Percentiles rank a stretch among this genome's conserved stretches.
Evolutionary conservation across 2,113 vertebrate species (phyloP).

Genomic region (Motacilla alba): DNA sequence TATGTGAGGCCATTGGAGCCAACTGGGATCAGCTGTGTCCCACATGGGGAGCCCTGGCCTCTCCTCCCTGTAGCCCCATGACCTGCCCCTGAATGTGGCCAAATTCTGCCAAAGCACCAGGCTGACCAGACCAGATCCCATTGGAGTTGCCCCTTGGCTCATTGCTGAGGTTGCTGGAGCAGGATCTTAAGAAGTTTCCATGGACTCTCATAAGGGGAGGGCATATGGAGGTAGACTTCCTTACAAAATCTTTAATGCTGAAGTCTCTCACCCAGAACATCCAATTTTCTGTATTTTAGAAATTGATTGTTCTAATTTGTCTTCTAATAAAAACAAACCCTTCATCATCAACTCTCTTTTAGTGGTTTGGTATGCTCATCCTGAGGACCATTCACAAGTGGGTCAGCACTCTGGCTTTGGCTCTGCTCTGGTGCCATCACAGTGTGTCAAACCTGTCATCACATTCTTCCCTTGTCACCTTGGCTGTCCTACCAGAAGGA

Average conservation of each 20-base stretch:
- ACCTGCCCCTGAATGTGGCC: accelerated
- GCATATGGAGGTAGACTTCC: neutral
- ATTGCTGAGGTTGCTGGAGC: neutral
- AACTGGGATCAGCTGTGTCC: neutral
- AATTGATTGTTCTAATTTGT: neutral
- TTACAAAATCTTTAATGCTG: neutral
- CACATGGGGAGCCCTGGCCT: accelerated
- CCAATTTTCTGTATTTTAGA: neutral
- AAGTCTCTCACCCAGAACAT: neutral
- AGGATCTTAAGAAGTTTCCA: neutral
- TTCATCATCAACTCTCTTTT: neutral
- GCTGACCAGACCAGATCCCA: too few relatives aligned
- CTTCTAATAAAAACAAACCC: neutral
- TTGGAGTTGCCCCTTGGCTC: neutral
- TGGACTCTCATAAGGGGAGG: neutral
- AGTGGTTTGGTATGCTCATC: neutral
- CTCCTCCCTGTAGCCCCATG: neutral
- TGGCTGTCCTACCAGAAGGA: neutral
- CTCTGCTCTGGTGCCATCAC: neutral
- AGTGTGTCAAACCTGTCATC: neutral
- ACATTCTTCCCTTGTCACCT: neutral
- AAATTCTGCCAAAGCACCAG: neutral
- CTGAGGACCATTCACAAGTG: neutral
- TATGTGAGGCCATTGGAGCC: neutral
- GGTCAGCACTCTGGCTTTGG: neutral